Percentiles rank a stretch among this genome's conserved stretches.
Conservation (phyloP, 2,797 vertebrate genomes). For the Macroramphosus scolopax region DNA sequence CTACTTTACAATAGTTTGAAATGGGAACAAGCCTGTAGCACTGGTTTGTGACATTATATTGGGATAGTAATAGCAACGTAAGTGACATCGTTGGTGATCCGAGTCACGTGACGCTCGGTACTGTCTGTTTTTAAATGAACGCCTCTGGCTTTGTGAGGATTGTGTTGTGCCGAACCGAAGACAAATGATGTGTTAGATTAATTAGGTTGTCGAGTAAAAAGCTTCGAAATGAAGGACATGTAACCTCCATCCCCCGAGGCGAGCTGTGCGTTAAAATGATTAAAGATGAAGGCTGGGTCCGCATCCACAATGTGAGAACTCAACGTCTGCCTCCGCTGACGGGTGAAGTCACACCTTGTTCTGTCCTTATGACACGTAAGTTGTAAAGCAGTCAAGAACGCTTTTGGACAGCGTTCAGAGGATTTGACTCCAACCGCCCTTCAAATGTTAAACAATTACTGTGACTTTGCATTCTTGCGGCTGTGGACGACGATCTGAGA, state of each 20-base stretch:
- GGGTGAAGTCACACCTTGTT: constrained; percentile 34
- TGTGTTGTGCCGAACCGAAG: constrained; percentile 31
- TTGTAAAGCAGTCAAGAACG: constrained; percentile 14
- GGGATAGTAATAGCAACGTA: constrained; percentile 55
- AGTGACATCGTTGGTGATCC: constrained; percentile 23
- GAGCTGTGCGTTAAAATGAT: constrained; percentile 39
- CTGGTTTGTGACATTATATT: too few species aligned
- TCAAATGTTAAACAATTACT: constrained; percentile 1
- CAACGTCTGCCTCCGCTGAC: constrained; percentile 30
- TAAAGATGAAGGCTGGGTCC: constrained; percentile 38
- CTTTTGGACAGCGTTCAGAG: constrained; percentile 6
- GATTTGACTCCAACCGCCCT: too few species aligned
- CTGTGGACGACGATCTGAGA: too few species aligned
- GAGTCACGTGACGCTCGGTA: constrained; percentile 36
- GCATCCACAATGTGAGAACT: constrained; percentile 66
- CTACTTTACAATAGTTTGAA: constrained; percentile 30
- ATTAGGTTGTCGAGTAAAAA: constrained; percentile 37
- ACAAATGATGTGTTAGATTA: constrained; percentile 53
- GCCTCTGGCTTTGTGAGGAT: constrained; percentile 28
- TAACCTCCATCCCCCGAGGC: constrained; percentile 48
- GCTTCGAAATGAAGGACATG: constrained; percentile 31
- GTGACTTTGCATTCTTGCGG: too few species aligned
- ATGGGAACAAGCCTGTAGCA: constrained; percentile 30
- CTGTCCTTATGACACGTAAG: constrained; percentile 10
- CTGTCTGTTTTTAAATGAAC: constrained; percentile 19